Evolutionary conservation across 2,797 vertebrate genomes (phyloP).

Genomic region (Salmo trutta): DNA sequence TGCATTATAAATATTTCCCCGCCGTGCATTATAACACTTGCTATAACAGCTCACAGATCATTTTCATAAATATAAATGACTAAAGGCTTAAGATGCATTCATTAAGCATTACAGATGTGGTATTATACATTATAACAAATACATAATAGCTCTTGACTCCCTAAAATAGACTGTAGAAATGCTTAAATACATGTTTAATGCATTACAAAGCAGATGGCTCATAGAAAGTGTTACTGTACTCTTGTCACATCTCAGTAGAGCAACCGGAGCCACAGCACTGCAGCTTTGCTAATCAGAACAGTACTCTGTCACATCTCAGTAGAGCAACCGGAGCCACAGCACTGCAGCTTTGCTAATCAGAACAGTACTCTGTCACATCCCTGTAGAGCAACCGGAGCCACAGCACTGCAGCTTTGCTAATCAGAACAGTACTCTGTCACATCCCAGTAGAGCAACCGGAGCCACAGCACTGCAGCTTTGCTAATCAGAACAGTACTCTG

Average conservation of each 20-base stretch:
- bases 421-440: too few species aligned
- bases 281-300: not conserved
- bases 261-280: not conserved
- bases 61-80: too few species aligned
- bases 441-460: too few species aligned
- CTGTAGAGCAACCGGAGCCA: too few species aligned
- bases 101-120: not conserved
- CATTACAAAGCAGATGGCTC: not conserved
- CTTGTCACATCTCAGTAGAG: not conserved
- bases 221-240: not conserved
- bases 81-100: not conserved
- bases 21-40: too few species aligned
- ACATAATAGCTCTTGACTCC: not conserved
- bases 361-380: not conserved
- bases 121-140: not conserved
- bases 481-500: too few species aligned
- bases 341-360: not conserved
- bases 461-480: too few species aligned
- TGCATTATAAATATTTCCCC: too few species aligned
- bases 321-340: not conserved
- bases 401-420: too few species aligned
- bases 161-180: not conserved
- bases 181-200: not conserved
- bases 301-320: not conserved
- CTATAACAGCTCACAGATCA: too few species aligned